Evolutionary conservation across 2,113 vertebrate species (phyloP).

Genomic region (Tautogolabrus adspersus): DNA sequence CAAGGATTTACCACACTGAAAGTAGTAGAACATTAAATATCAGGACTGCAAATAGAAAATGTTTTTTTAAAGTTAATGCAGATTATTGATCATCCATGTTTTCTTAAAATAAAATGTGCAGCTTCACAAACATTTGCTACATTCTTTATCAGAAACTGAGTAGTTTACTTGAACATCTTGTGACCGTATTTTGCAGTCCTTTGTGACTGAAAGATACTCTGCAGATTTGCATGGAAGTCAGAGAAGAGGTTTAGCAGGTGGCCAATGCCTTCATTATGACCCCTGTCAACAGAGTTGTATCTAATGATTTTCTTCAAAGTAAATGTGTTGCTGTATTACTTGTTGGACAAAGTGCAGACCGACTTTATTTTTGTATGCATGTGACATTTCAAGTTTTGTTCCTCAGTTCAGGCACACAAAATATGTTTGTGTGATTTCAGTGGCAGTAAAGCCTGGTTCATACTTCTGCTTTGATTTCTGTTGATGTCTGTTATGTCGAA

Average conservation of each 20-base stretch:
- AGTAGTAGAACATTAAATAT: not conserved
- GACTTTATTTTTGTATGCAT: conserved; percentile 9
- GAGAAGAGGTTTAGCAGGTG: no score
- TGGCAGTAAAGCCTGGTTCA: not conserved
- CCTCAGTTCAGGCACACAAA: conserved; percentile 2
- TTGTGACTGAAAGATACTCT: no score
- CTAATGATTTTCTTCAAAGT: not conserved
- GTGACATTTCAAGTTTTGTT: conserved; percentile 12
- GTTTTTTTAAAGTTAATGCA: no score
- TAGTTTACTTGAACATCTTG: no score
- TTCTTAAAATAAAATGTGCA: not conserved
- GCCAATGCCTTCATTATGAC: no score
- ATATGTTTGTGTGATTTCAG: not conserved
- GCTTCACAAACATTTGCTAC: not conserved
- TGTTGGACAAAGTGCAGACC: conserved; percentile 3
- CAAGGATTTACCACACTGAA: not conserved
- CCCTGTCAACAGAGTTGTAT: not conserved
- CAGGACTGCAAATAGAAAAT: not conserved
- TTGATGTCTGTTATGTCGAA: no score
- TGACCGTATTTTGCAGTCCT: no score
- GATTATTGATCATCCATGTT: no score
- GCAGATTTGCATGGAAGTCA: no score
- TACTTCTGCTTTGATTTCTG: no score
- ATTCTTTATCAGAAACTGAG: no score
- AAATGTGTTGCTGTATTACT: conserved; percentile 6